A percentile compares a stretch with the other conserved stretches of the same genome.
Conservation (phyloP, 2,888 invertebrate species). For the Suillia variegata region DNA sequence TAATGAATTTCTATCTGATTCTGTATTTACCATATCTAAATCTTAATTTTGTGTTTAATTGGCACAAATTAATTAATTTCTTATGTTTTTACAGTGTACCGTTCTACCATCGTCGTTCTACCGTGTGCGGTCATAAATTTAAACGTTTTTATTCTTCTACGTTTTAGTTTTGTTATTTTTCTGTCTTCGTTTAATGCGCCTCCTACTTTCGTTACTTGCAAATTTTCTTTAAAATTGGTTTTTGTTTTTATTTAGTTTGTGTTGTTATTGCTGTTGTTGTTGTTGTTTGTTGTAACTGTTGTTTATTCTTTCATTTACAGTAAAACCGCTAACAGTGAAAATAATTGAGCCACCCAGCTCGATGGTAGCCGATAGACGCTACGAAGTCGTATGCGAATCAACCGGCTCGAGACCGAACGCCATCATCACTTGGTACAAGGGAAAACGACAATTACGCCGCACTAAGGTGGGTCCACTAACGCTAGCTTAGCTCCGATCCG, state of each 20-base stretch:
- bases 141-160: too few relatives aligned
- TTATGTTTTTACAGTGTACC: not conserved
- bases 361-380: constrained; percentile 80
- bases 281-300: constrained; percentile 6
- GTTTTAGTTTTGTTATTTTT: too few relatives aligned
- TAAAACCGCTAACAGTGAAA: constrained; percentile 80
- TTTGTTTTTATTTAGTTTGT: constrained; percentile 6
- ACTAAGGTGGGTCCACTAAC: constrained; percentile 69
- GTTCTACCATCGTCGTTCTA: not conserved
- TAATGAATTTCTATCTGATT: too few relatives aligned
- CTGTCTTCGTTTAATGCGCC: too few relatives aligned
- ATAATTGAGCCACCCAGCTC: constrained; percentile 73
- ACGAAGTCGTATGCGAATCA: constrained; percentile 83
- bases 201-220: not conserved
- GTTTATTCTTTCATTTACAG: constrained; percentile 63
- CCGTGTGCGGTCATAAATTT: not conserved
- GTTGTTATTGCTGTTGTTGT: not conserved
- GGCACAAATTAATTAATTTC: too few relatives aligned
- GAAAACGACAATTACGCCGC: constrained; percentile 78
- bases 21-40: too few relatives aligned
- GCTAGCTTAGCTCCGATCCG: too few relatives aligned
- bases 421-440: constrained; percentile 88
- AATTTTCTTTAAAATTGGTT: constrained; percentile 6
- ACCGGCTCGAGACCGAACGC: constrained; percentile 86
- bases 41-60: too few relatives aligned